A percentile compares a stretch with the other conserved stretches of the same genome.
These are phyloP conservation scores for Ophion slaviceki DNA, from an alignment of 2,888 invertebrate species.

Conservation along the genomic window DNA sequence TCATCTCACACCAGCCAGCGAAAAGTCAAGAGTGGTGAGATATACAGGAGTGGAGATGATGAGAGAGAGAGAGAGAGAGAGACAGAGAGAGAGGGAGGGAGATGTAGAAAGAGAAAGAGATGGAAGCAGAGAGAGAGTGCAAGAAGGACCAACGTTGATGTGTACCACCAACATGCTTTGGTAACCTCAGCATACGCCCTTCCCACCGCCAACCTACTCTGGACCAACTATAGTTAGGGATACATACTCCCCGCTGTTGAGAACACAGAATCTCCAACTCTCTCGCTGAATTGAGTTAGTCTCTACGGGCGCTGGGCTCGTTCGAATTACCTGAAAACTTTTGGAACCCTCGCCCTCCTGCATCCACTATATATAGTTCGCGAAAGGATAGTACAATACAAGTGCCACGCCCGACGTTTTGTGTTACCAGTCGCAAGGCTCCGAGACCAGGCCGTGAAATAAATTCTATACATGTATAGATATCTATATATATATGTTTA, in stretches of 20 bases:
- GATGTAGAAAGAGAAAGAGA: background rate
- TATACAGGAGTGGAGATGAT: slow-evolving; percentile 7
- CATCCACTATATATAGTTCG: slow-evolving; percentile 20
- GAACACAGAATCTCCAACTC: slow-evolving; percentile 58
- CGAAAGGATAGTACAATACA: slow-evolving; percentile 52
- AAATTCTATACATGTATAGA: background rate
- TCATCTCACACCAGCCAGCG: slow-evolving; percentile 32
- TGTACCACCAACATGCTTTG: slow-evolving; percentile 42
- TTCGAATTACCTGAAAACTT: slow-evolving; percentile 69
- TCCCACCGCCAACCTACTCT: slow-evolving; percentile 26
- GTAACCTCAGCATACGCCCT: slow-evolving; percentile 48
- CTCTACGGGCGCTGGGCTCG: slow-evolving; percentile 61
- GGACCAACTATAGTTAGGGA: slow-evolving; percentile 19
- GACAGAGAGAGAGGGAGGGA: background rate
- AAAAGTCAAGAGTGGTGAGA: slow-evolving; percentile 26
- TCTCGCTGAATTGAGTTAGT: slow-evolving; percentile 65
- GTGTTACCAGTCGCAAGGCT: slow-evolving; percentile 17
- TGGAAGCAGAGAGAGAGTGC: background rate
- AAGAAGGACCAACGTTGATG: slow-evolving; percentile 15
- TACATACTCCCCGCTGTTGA: slow-evolving; percentile 32
- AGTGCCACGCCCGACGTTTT: slow-evolving; percentile 56
- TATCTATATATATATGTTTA: background rate
- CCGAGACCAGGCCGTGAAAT: background rate
- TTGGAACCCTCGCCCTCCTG: slow-evolving; percentile 38
- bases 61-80: background rate